Conservation (phyloP, 1,140 invertebrate genomes). For the Chionoecetes opilio region DNA sequence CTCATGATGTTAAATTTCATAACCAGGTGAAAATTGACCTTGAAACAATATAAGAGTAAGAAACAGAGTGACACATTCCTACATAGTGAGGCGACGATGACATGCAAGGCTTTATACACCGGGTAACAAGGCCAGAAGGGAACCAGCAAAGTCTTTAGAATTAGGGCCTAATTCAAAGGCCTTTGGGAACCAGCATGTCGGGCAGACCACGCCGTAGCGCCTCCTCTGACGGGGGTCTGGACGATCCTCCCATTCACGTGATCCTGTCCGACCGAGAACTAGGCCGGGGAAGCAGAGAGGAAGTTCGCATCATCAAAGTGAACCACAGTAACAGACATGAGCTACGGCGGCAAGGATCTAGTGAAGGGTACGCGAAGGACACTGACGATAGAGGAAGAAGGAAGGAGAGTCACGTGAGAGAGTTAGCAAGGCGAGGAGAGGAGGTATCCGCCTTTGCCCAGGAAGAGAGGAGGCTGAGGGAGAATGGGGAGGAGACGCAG, state of each 20-base stretch:
- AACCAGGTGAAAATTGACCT: neutral
- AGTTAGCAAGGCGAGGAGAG: slow-evolving; percentile 48
- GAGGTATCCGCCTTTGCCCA: neutral
- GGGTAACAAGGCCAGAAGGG: neutral
- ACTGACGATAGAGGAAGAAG: neutral
- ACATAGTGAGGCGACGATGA: neutral
- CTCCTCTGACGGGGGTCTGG: slow-evolving; percentile 46
- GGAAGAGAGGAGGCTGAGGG: slow-evolving; percentile 40
- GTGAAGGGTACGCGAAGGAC: neutral
- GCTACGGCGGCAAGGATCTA: neutral
- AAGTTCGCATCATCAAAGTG: neutral
- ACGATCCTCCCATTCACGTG: neutral
- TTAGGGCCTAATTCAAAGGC: neutral
- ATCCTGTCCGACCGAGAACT: neutral
- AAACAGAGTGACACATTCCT: too few relatives aligned
- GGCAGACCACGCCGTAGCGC: slow-evolving; percentile 33
- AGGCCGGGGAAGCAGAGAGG: neutral
- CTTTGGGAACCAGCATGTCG: slow-evolving; percentile 16
- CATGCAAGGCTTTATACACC: neutral
- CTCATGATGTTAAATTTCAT: neutral
- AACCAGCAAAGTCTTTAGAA: neutral
- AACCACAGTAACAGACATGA: slow-evolving; percentile 5
- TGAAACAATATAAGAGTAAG: neutral
- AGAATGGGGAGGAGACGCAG: slow-evolving; percentile 41
- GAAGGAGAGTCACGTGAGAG: slow-evolving; percentile 32